Percentiles rank a stretch among this genome's conserved stretches.
These are phyloP conservation scores for Rotaria macrura DNA, from an alignment of 2,888 invertebrate genomes.

Conservation along the genomic window DNA sequence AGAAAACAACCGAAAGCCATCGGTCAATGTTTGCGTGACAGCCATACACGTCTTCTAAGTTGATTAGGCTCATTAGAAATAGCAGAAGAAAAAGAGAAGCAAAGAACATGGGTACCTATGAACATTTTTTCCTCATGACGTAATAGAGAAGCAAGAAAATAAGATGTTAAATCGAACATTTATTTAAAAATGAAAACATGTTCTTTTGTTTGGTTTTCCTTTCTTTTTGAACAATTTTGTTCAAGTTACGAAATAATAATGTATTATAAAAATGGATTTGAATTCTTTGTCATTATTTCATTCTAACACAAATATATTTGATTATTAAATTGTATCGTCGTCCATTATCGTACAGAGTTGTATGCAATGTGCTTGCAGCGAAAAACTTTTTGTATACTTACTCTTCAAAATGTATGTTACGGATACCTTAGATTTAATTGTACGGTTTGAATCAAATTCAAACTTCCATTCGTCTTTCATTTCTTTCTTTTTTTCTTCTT, in stretches of 20 bases:
- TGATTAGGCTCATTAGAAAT: background rate
- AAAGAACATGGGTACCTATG: background rate
- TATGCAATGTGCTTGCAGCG: background rate
- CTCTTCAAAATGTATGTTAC: background rate
- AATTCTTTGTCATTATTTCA: background rate
- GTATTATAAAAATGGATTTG: background rate
- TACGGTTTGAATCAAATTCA: background rate
- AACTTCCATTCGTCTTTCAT: background rate
- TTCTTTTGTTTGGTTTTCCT: background rate
- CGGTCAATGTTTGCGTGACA: background rate
- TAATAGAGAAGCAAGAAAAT: background rate
- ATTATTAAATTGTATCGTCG: background rate
- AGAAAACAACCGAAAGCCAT: background rate
- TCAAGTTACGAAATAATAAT: background rate
- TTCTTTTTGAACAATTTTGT: background rate
- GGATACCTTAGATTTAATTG: background rate
- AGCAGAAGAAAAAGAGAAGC: background rate
- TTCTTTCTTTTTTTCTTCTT: background rate
- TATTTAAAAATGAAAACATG: background rate
- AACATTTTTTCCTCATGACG: background rate
- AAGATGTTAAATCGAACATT: background rate
- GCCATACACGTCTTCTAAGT: background rate
- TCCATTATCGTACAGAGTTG: background rate
- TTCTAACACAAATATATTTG: background rate
- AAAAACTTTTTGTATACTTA: background rate